A percentile compares a stretch with the other conserved stretches of the same genome.
phyloP scores from a whole-genome alignment of 2,113 vertebrate genomes.

The Cyprinus carpio region DNA sequence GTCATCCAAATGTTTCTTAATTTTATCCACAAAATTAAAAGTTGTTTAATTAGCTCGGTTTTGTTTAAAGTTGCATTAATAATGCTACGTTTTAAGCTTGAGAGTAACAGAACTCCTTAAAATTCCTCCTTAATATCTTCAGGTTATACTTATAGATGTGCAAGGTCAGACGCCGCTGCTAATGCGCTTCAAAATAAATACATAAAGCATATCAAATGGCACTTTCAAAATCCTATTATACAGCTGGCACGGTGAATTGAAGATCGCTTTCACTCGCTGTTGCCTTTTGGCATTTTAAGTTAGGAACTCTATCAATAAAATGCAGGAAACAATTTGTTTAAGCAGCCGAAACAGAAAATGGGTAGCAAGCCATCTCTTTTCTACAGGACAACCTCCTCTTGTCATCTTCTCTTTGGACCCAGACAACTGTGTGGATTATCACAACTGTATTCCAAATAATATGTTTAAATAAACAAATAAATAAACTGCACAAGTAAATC shows the following conservation, averaged over 20 bases:
- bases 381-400: background rate
- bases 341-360: conserved; percentile 33
- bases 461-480: too few species aligned
- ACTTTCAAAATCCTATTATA: conserved; percentile 41
- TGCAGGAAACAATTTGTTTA: conserved; percentile 40
- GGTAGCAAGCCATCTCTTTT: conserved; percentile 28
- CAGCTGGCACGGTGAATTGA: conserved; percentile 18
- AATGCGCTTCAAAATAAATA: conserved; percentile 34
- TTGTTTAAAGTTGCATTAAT: background rate
- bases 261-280: conserved; percentile 28
- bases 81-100: background rate
- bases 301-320: conserved; percentile 42
- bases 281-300: conserved; percentile 33
- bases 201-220: conserved; percentile 41
- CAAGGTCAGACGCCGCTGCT: conserved; percentile 26
- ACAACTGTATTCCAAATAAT: background rate
- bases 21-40: background rate
- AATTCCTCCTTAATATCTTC: conserved; percentile 21
- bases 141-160: conserved; percentile 30
- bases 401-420: background rate
- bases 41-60: background rate
- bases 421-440: background rate
- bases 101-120: background rate
- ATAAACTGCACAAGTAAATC: too few species aligned
- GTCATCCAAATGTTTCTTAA: background rate